Conservation (phyloP, 2,797 vertebrate species). For the Falco berigora region DNA sequence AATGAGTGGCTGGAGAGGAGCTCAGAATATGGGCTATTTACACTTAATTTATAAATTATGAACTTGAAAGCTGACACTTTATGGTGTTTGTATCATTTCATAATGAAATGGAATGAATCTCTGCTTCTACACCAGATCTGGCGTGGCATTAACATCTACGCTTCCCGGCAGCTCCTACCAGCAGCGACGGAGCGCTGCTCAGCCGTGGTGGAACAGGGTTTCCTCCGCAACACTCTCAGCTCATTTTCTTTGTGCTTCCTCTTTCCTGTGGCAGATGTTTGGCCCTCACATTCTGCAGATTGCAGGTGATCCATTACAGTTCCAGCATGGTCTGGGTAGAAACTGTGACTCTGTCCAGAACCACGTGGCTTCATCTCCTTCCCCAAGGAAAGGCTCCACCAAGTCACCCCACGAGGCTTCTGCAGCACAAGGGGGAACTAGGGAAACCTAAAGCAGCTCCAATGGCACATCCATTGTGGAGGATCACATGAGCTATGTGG, state of each 20-base stretch:
- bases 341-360: not conserved
- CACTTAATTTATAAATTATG: slow-evolving; percentile 26
- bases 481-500: not conserved
- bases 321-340: not conserved
- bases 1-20: not conserved
- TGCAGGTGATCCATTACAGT: not conserved
- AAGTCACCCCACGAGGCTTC: not conserved
- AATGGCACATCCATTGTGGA: not conserved
- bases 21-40: slow-evolving; percentile 4
- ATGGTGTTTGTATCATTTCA: not conserved
- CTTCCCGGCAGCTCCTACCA: not conserved
- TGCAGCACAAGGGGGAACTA: not conserved
- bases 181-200: not conserved
- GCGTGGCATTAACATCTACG: not conserved
- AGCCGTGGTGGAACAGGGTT: not conserved
- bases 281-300: not conserved
- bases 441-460: not conserved
- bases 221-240: not conserved
- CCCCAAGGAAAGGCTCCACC: not conserved
- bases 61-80: slow-evolving; percentile 12
- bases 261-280: not conserved
- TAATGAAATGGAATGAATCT: not conserved
- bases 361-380: not conserved
- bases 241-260: not conserved
- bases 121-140: not conserved